Percentiles rank a stretch among this genome's conserved stretches.
Evolutionary conservation across 2,113 vertebrate species (phyloP).

Genomic region (Ceyx margarethae): DNA sequence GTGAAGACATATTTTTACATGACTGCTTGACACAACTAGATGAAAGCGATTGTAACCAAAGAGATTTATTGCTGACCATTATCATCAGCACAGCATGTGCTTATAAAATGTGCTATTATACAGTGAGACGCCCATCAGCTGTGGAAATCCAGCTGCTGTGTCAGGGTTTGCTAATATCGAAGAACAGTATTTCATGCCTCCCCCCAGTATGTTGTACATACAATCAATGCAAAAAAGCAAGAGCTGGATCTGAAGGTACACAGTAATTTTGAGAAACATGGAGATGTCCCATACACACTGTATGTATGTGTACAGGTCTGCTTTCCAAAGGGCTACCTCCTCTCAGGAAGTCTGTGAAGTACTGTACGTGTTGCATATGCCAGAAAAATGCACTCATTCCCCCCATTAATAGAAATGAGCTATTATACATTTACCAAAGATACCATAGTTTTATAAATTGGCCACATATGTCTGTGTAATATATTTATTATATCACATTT

Average conservation of each 20-base stretch:
- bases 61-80: not conserved
- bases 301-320: not conserved
- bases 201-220: not conserved
- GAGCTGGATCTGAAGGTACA: not conserved
- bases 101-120: not conserved
- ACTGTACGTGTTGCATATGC: not conserved
- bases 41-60: not conserved
- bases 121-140: not conserved
- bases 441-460: slow-evolving; percentile 55
- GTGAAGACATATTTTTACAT: not conserved
- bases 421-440: slow-evolving; percentile 60
- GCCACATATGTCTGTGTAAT: slow-evolving; percentile 59
- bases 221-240: not conserved
- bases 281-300: not conserved
- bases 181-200: not conserved
- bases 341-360: not conserved
- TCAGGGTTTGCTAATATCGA: not conserved
- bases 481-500: slow-evolving; percentile 67
- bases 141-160: not conserved
- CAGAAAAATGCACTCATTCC: not conserved
- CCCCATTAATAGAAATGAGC: slow-evolving; percentile 47
- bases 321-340: not conserved
- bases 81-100: fast-evolving
- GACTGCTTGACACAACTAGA: not conserved
- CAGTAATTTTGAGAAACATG: not conserved